Conservation (phyloP, 2,888 invertebrate genomes). For the Heteromyza rotundicornis region DNA sequence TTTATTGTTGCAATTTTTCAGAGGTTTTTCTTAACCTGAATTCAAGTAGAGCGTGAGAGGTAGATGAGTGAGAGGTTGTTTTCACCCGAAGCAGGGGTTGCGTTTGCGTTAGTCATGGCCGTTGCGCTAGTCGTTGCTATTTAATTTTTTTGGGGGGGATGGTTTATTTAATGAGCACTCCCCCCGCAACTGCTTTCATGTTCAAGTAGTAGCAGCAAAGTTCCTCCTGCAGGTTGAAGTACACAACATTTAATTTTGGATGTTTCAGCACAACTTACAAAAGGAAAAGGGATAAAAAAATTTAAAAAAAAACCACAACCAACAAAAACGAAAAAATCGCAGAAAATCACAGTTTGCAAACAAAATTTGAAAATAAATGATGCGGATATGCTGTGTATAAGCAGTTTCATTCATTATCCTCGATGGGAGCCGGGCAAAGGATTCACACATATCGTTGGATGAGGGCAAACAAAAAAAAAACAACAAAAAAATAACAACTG, state of each 20-base stretch:
- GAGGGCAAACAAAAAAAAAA: not conserved
- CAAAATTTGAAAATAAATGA: conserved; percentile 21
- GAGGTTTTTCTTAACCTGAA: conserved; percentile 2
- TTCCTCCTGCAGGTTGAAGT: conserved; percentile 13
- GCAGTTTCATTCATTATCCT: conserved; percentile 14
- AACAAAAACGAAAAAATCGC: conserved; percentile 10
- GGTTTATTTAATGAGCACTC: conserved; percentile 15
- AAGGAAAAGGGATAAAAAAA: not conserved
- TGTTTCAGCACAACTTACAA: not conserved
- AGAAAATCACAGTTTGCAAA: conserved; percentile 13
- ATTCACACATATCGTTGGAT: not conserved
- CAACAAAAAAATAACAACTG: not conserved
- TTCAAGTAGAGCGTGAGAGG: not conserved
- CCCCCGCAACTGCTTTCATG: not conserved
- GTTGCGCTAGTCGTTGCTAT: not conserved
- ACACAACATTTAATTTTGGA: conserved; percentile 10
- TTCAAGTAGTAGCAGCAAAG: not conserved
- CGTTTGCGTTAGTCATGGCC: conserved; percentile 16
- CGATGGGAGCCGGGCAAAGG: not conserved
- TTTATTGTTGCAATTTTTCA: conserved; percentile 14
- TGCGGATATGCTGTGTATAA: conserved; percentile 10
- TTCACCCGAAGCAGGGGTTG: conserved; percentile 4
- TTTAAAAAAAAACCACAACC: conserved; percentile 14
- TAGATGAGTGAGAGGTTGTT: not conserved
- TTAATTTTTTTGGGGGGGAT: conserved; percentile 8